These are phyloP conservation scores for Sebastes kiyomatsui DNA, from an alignment of 2,797 vertebrate species.

Conservation along the genomic window DNA sequence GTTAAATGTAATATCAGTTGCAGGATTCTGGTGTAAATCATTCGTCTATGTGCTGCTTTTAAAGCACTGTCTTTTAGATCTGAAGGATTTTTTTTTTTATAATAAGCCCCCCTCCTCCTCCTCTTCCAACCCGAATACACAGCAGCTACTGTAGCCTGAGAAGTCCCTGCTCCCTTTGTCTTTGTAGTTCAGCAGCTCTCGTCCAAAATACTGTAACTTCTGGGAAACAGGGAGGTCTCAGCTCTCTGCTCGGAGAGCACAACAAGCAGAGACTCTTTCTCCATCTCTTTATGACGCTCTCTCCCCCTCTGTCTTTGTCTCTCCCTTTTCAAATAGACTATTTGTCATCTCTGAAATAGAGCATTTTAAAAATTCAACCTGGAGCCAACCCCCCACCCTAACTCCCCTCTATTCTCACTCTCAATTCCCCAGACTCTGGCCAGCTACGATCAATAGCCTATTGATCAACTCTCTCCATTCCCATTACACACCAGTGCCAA, in stretches of 20 bases:
- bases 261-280: slow-evolving; percentile 50
- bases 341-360: slow-evolving; percentile 85
- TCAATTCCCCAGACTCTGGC: slow-evolving; percentile 86
- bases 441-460: slow-evolving; percentile 86
- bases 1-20: slow-evolving; percentile 37
- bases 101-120: slow-evolving; percentile 23
- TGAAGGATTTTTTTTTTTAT: slow-evolving; percentile 44
- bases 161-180: slow-evolving; percentile 72
- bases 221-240: slow-evolving; percentile 70
- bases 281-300: slow-evolving; percentile 52
- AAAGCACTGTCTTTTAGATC: slow-evolving; percentile 40
- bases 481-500: slow-evolving; percentile 86
- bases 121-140: slow-evolving; percentile 40
- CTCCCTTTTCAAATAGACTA: slow-evolving; percentile 80
- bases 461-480: slow-evolving; percentile 88
- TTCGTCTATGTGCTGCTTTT: slow-evolving; percentile 38
- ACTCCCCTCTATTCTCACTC: slow-evolving; percentile 82
- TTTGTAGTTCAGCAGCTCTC: slow-evolving; percentile 73
- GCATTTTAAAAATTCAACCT: slow-evolving; percentile 86
- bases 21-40: slow-evolving; percentile 37
- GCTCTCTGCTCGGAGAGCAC: slow-evolving; percentile 59
- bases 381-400: slow-evolving; percentile 81
- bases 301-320: slow-evolving; percentile 61
- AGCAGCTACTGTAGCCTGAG: slow-evolving; percentile 61
- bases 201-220: slow-evolving; percentile 72